Evolutionary conservation across 30 jellyfish, hydroid and myxozoan species (phyloP).

Genomic region (Pelagia noctiluca): DNA sequence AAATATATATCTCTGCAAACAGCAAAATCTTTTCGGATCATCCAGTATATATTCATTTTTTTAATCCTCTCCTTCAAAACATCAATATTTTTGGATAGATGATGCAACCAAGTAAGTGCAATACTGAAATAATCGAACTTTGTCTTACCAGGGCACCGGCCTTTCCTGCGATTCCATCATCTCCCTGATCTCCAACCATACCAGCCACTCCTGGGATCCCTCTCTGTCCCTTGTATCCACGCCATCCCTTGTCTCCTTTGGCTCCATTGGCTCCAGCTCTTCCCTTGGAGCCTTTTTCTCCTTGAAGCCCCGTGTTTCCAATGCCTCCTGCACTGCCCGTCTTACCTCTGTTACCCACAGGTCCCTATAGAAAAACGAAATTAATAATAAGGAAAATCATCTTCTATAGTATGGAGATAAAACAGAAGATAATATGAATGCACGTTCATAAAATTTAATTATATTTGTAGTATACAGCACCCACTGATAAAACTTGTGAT

Average conservation of each 20-base stretch:
- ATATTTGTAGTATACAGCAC: no score
- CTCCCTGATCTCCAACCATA: slow-evolving; percentile 62
- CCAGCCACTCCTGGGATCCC: slow-evolving; percentile 86
- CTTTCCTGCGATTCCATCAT: slow-evolving; percentile 63
- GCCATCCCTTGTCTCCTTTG: slow-evolving; percentile 93
- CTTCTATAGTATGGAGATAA: no score
- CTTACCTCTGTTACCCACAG: slow-evolving; percentile 43
- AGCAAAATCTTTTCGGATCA: no score
- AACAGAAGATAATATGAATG: not conserved
- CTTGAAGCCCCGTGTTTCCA: slow-evolving; percentile 75
- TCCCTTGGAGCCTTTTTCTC: slow-evolving; percentile 72
- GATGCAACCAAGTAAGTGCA: no score
- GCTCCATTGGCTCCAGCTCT: slow-evolving; percentile 77
- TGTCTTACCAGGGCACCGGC: slow-evolving; percentile 53
- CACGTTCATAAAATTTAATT: not conserved
- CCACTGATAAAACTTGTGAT: no score
- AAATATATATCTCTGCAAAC: no score
- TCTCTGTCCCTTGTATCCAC: slow-evolving; percentile 87
- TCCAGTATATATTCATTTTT: no score
- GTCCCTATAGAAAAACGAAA: slow-evolving; percentile 38
- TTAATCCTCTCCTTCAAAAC: no score
- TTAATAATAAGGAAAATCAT: no score
- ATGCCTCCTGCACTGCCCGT: slow-evolving; percentile 64
- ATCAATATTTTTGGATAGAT: no score
- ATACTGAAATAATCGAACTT: not conserved